These are phyloP conservation scores for Anadara kagoshimensis DNA, from an alignment of 1,140 invertebrate species.

Conservation along the genomic window DNA sequence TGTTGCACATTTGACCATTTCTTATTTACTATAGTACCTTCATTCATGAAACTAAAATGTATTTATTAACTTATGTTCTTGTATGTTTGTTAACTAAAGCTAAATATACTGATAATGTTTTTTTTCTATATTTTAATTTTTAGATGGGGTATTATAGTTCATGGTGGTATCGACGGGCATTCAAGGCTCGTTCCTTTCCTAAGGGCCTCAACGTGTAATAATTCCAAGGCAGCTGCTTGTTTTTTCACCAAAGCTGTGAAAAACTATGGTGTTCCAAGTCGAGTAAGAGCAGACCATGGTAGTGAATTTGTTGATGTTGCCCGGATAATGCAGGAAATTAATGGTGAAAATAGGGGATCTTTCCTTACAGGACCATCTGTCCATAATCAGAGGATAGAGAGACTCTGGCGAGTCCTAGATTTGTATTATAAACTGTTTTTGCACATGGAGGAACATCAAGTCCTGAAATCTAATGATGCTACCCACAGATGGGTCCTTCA, in stretches of 20 bases:
- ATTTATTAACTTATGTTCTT: too few species aligned
- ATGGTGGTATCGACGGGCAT: constrained; percentile 6
- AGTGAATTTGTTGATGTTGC: constrained; percentile 45
- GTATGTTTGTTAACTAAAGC: too few species aligned
- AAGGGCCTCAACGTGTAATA: constrained; percentile 14
- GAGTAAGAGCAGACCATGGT: too few species aligned
- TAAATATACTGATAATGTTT: too few species aligned
- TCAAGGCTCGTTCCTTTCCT: neutral
- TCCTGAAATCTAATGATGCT: neutral
- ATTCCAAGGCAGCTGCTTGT: constrained; percentile 30
- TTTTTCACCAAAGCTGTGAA: constrained; percentile 38
- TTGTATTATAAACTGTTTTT: constrained; percentile 12
- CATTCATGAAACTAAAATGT: too few species aligned
- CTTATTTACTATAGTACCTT: too few species aligned
- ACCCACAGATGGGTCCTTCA: neutral
- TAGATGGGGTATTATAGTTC: neutral
- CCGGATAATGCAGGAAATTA: constrained; percentile 26
- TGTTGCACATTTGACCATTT: too few species aligned
- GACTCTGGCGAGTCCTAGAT: constrained; percentile 15
- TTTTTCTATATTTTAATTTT: constrained; percentile 5
- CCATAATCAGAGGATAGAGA: constrained; percentile 38
- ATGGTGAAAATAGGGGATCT: constrained; percentile 1
- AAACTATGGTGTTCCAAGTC: constrained; percentile 37
- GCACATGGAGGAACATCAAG: neutral
- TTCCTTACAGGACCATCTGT: constrained; percentile 22